These are phyloP conservation scores for Hypena proboscidalis DNA, from an alignment of 2,888 invertebrate genomes.

Conservation along the genomic window DNA sequence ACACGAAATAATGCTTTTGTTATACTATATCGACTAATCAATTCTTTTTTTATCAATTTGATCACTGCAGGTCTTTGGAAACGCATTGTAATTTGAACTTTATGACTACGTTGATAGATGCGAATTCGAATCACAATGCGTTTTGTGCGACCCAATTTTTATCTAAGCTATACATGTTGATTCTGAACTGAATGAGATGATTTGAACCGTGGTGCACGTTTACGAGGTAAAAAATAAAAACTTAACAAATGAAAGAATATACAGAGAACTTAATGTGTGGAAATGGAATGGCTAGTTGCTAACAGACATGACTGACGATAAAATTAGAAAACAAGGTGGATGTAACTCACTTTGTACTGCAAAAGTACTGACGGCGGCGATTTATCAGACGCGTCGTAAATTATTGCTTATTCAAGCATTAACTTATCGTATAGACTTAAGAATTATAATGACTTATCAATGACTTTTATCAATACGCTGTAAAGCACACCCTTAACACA, in stretches of 20 bases:
- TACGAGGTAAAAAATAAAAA: constrained; percentile 36
- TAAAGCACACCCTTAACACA: too few relatives aligned
- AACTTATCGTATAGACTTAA: too few relatives aligned
- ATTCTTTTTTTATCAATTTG: constrained; percentile 73
- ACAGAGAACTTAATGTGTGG: constrained; percentile 23
- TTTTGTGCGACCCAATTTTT: constrained; percentile 29
- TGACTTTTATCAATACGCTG: too few relatives aligned
- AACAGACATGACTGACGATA: constrained; percentile 24
- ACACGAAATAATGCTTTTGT: constrained; percentile 79
- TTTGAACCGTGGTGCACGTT: constrained; percentile 64
- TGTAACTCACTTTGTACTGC: neutral
- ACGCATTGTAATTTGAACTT: constrained; percentile 29
- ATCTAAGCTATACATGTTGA: constrained; percentile 58
- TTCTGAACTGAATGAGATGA: constrained; percentile 49
- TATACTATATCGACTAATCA: constrained; percentile 77
- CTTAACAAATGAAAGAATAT: constrained; percentile 30
- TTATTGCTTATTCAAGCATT: too few relatives aligned
- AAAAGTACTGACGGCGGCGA: too few relatives aligned
- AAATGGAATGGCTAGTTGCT: constrained; percentile 52
- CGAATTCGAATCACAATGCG: constrained; percentile 14
- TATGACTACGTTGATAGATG: constrained; percentile 29
- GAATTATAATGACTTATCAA: too few relatives aligned
- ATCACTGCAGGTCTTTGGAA: constrained; percentile 62
- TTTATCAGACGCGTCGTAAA: too few relatives aligned
- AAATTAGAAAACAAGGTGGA: constrained; percentile 13